Base-by-base conservation (phyloP, 2,888 invertebrate genomes). In the Pollenia angustigena region DNA sequence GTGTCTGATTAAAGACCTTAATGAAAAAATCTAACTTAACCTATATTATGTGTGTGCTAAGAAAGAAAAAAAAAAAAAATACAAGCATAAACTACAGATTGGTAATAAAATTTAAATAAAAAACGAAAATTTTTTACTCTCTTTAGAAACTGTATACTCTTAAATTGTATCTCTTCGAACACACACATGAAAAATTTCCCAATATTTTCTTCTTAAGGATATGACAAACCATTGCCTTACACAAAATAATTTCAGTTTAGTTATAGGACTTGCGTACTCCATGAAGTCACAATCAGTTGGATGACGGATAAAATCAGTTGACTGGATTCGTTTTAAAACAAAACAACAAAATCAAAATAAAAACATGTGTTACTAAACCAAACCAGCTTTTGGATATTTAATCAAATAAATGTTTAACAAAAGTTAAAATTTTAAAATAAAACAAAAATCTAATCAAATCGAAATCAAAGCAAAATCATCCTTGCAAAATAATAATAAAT, bases 201-300 rank as follows among this genome's bases (percentile, higher is more conserved):
- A 12, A 14, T 87, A 87, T 87, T 87, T 66, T 48, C 11, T 52
- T 18, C 6, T 2, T 2, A 71, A 75, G 85, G 64, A 78, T 64
- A 8, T 54, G 12, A 56, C 62, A 23, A 71, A 64, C 42, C 56
- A 82, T 74, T 72, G 79, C 11, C 66, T 46, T n/a, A 11, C 46
- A 62, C 50, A 54, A 81, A 72, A 60, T 11, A 72, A 50, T 75
- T 83, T 84, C 54, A 84, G 76, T 84, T 81, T 23, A 87, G 72
- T 78, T 52, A 76, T 62, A 83, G 32, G 87, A 87, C 87, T 87
- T 87, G 87, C 87, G 87, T 87, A 87, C 76, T 78, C 48, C 42
- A 74, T 32, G 76, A 68, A 60, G 69, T 60, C 84, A 80, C 72
- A 60, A 50, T 8, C 23, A 60, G 40, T 40, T 72, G 76, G n/a